Evolutionary conservation across 1,140 invertebrate species (phyloP), one percentile per base, ranked within the genome.

Genomic region (Eumeta japonica): DNA sequence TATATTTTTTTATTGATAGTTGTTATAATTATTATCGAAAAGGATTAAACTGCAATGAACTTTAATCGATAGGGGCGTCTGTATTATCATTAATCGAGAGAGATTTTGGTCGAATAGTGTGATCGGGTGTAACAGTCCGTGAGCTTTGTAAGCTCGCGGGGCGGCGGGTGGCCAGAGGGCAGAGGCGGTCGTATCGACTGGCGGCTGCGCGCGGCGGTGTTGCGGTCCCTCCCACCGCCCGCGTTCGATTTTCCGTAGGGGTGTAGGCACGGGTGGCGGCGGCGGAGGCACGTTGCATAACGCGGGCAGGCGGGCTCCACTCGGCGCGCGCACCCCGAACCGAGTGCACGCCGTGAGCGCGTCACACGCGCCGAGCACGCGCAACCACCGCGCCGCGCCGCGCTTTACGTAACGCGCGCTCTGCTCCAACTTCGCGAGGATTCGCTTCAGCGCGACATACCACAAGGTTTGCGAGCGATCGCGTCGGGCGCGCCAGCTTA

Each of bases 201-300:
- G 34, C 28, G 33, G 33, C 20, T 16, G 40, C 13, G 63, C 64
- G 62, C 60, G 50, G 62, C 57, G 61, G 58, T 24, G 20, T 24
- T 5, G 31, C 62, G 67, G 62, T 64, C 62, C 61, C 64, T 59
- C 62, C 58, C 16, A 31, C 58, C 58, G 53, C 58, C 52, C 48
- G 46, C 53, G 46, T 68, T 71, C 64, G 64, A 68, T 71, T 62
- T 56, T 63, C 58, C 59, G 52, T 37, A 56, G 53, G n/a, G n/a
- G n/a, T n/a, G n/a, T n/a, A n/a, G 20, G 20, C 20, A 5, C 5
- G 58, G 31, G 12, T 14, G 13, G 13, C 54, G 57, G 58, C 59
- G 47, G 61, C 62, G 58, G 63, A 57, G 62, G 65, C 63, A 60
- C 65, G 62, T 73, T 73, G 66, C 68, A 73, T 73, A 73, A 73